Conservation (phyloP, 2,888 invertebrate species). For the Liodrosophila aerea region DNA sequence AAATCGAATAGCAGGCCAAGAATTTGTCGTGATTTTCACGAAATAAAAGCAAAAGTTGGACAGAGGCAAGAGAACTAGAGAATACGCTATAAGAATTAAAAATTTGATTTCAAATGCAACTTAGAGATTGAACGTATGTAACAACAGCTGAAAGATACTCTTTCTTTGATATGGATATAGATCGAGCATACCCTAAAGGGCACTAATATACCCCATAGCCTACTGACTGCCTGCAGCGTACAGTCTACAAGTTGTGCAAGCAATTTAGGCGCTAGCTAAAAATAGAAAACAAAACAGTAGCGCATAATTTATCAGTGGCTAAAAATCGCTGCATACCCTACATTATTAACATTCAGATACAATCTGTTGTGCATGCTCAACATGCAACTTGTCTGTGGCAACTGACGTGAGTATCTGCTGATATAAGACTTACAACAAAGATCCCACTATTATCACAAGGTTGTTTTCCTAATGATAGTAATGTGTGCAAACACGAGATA, state of each 20-base stretch:
- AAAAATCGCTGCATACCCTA: slow-evolving; percentile 6
- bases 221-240: neutral
- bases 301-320: neutral
- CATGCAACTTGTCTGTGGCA: slow-evolving; percentile 20
- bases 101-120: neutral
- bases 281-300: neutral
- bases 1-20: slow-evolving; percentile 39
- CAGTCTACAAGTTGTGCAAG: slow-evolving; percentile 14
- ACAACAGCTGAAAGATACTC: too few relatives aligned
- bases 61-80: slow-evolving; percentile 5
- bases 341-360: neutral
- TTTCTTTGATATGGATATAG: too few relatives aligned
- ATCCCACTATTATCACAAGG: slow-evolving; percentile 13
- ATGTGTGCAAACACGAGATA: slow-evolving; percentile 35
- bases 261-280: slow-evolving; percentile 9
- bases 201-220: slow-evolving; percentile 7
- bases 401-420: neutral
- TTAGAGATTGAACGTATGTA: too few relatives aligned
- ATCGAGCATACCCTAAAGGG: too few relatives aligned
- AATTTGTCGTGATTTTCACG: slow-evolving; percentile 30
- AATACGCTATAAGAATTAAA: too few relatives aligned
- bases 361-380: slow-evolving; percentile 9
- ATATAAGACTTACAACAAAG: too few relatives aligned
- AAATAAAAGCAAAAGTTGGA: slow-evolving; percentile 42
- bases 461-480: slow-evolving; percentile 34